Conservation (phyloP, 2,888 invertebrate genomes). For the Sarcophaga rosellei region DNA sequence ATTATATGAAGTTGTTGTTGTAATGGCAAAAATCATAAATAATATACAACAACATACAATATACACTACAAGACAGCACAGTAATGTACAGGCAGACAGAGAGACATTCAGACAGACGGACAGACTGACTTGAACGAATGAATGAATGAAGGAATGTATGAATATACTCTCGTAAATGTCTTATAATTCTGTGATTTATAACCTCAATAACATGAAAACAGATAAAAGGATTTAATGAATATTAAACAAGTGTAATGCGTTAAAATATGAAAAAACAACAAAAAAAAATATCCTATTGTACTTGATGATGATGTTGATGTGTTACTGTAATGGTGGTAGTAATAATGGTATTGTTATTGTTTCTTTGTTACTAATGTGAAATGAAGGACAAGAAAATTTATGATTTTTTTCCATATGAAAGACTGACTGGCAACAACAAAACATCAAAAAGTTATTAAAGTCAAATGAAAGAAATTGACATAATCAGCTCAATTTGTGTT, state of each 20-base stretch:
- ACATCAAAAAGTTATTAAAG: slow-evolving; percentile 25
- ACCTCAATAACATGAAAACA: slow-evolving; percentile 59
- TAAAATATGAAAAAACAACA: slow-evolving; percentile 8
- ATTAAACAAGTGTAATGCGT: slow-evolving; percentile 50
- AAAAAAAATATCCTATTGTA: too few species aligned
- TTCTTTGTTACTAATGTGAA: slow-evolving; percentile 20
- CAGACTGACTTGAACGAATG: slow-evolving; percentile 2
- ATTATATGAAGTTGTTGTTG: neutral
- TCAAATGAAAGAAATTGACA: neutral
- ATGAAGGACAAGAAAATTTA: slow-evolving; percentile 38
- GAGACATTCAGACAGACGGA: neutral
- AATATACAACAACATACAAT: slow-evolving; percentile 38
- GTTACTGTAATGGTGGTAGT: too few species aligned
- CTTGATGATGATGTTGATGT: too few species aligned
- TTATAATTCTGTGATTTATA: slow-evolving; percentile 66
- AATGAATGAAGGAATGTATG: too few species aligned
- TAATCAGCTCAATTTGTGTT: slow-evolving; percentile 27
- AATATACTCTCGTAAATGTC: slow-evolving; percentile 53
- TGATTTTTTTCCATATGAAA: slow-evolving; percentile 14
- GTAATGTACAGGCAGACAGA: neutral
- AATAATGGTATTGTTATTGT: neutral
- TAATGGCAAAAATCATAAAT: slow-evolving; percentile 62
- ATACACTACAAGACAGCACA: too few species aligned
- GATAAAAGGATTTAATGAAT: slow-evolving; percentile 63
- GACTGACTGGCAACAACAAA: neutral